Percentiles rank a stretch among this genome's conserved stretches.
These are phyloP conservation scores for Drosophila borborema DNA, from an alignment of 2,888 invertebrate species.

Conservation along the genomic window DNA sequence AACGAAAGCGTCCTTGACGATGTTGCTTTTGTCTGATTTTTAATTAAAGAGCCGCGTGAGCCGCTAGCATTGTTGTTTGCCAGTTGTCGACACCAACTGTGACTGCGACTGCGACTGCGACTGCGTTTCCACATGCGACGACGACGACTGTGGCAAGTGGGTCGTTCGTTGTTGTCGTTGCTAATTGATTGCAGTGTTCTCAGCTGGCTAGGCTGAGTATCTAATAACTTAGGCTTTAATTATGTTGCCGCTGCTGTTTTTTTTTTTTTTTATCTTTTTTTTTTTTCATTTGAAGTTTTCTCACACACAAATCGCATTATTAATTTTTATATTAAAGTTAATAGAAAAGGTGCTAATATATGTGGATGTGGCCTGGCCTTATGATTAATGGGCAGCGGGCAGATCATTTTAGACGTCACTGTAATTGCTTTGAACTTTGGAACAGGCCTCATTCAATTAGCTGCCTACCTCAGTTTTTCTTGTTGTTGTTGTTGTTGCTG, in stretches of 20 bases:
- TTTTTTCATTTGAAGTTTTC: conserved; percentile 5
- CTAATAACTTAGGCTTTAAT: conserved; percentile 77
- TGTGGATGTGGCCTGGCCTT: conserved; percentile 37
- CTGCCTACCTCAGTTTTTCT: neutral
- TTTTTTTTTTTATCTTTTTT: neutral
- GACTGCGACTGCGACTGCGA: conserved; percentile 19
- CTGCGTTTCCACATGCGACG: conserved; percentile 18
- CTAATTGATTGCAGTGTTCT: conserved; percentile 77
- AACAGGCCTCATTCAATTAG: conserved; percentile 42
- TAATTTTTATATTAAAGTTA: conserved; percentile 61
- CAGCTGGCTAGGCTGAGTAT: conserved; percentile 55
- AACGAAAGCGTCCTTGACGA: conserved; percentile 74
- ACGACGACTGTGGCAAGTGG: conserved; percentile 45
- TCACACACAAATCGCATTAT: conserved; percentile 60
- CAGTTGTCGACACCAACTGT: conserved; percentile 17
- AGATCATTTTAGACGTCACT: conserved; percentile 58
- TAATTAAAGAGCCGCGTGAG: conserved; percentile 66
- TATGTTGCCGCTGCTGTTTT: conserved; percentile 47
- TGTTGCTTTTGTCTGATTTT: conserved; percentile 69
- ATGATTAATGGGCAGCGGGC: conserved; percentile 62
- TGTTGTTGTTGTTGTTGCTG: neutral
- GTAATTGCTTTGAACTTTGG: conserved; percentile 74
- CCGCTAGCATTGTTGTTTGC: conserved; percentile 47
- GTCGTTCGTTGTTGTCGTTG: conserved; percentile 44
- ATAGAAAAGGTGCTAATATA: conserved; percentile 75